These are phyloP conservation scores for Artibeus jamaicensis DNA, from an alignment of 2,797 vertebrate genomes.

Conservation along the genomic window DNA sequence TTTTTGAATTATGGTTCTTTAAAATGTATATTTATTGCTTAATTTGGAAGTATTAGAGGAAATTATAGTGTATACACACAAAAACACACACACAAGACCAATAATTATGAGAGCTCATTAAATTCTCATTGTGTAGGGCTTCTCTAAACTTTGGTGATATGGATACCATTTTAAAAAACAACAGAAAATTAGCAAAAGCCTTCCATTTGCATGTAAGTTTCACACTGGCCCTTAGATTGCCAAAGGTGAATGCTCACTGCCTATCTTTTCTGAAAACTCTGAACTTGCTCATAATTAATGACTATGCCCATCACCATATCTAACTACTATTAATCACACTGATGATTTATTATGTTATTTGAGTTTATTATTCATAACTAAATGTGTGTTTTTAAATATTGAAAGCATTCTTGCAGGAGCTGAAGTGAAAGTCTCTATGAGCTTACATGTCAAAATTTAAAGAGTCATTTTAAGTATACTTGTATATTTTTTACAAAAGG, in stretches of 20 bases:
- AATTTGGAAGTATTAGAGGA: background rate
- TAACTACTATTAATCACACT: background rate
- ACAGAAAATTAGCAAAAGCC: background rate
- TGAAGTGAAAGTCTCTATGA: background rate
- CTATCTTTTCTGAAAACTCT: background rate
- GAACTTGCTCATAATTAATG: background rate
- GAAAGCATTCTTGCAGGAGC: background rate
- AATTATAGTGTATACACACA: background rate
- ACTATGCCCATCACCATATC: background rate
- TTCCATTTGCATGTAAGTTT: background rate
- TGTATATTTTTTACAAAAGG: background rate
- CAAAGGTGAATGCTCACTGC: background rate
- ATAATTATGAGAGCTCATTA: background rate
- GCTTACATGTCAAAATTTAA: background rate
- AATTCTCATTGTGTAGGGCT: background rate
- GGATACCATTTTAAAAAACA: background rate
- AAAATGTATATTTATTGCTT: background rate
- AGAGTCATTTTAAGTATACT: background rate
- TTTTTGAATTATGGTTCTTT: background rate
- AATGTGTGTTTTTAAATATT: background rate
- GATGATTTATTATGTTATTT: background rate
- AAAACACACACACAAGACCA: background rate
- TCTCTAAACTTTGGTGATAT: background rate
- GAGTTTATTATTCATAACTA: background rate
- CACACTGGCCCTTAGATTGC: accelerated